Evolutionary conservation across 2,113 vertebrate species (phyloP).

Genomic region (Dicentrarchus labrax): DNA sequence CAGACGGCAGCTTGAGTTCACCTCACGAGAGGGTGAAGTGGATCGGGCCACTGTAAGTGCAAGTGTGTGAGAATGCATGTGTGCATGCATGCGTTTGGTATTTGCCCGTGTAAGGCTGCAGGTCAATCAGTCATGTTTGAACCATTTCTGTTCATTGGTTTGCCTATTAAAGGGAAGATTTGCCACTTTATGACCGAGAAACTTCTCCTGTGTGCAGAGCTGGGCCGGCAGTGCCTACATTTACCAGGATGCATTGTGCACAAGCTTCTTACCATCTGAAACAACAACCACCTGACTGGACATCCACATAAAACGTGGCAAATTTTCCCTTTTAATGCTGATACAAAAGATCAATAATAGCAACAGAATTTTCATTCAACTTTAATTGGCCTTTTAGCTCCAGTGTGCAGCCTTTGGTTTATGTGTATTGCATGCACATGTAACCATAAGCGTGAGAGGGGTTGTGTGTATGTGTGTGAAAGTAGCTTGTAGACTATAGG

Average conservation of each 20-base stretch:
- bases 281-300: too few species aligned
- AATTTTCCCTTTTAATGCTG: not conserved
- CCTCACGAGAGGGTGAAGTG: slow-evolving; percentile 85
- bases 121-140: not conserved
- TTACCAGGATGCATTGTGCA: too few species aligned
- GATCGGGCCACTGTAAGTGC: slow-evolving; percentile 90
- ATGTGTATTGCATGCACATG: slow-evolving; percentile 8
- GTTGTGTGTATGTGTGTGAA: slow-evolving; percentile 9
- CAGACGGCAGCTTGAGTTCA: slow-evolving; percentile 87
- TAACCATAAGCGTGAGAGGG: not conserved
- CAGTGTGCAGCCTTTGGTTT: not conserved
- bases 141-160: not conserved
- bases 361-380: not conserved
- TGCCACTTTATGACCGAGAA: too few species aligned
- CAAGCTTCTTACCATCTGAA: too few species aligned
- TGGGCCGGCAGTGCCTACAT: too few species aligned
- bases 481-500: slow-evolving; percentile 8
- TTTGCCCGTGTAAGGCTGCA: not conserved
- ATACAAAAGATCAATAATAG: not conserved
- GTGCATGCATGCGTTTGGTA: not conserved
- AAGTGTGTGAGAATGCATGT: slow-evolving; percentile 40
- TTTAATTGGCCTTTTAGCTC: not conserved
- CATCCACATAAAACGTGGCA: too few species aligned
- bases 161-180: not conserved
- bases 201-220: too few species aligned